These are phyloP conservation scores for Cotesia vestalis DNA, from an alignment of 1,140 invertebrate species.

Conservation along the genomic window DNA sequence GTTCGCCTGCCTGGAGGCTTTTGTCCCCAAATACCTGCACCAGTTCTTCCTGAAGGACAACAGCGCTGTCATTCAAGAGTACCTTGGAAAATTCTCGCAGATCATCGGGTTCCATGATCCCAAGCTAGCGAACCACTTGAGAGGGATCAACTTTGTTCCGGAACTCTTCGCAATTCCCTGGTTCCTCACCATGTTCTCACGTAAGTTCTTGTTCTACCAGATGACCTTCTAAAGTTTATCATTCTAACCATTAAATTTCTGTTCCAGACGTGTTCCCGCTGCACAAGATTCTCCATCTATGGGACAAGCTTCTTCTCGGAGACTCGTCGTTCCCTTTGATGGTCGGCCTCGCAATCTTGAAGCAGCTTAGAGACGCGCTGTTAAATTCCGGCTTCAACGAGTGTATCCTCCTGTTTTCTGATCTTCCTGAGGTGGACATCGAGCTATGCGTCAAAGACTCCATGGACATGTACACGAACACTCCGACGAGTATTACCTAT, in stretches of 20 bases:
- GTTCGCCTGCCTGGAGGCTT: constrained; percentile 91
- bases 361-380: constrained; percentile 85
- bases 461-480: constrained; percentile 83
- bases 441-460: constrained; percentile 92
- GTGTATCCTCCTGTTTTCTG: constrained; percentile 95
- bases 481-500: constrained; percentile 88
- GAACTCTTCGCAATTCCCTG: constrained; percentile 99
- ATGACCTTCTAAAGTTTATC: no score
- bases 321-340: constrained; percentile 94
- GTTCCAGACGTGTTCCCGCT: constrained; percentile 93
- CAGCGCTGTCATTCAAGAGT: constrained; percentile 95
- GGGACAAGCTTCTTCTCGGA: constrained; percentile 95
- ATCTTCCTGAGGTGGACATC: constrained; percentile 97
- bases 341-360: constrained; percentile 92
- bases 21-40: constrained; percentile 96
- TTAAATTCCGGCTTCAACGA: constrained; percentile 95
- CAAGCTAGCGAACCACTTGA: constrained; percentile 88
- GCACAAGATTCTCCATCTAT: constrained; percentile 97
- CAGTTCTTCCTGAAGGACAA: constrained; percentile 99
- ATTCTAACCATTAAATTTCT: constrained; percentile 10
- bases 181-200: constrained; percentile 99
- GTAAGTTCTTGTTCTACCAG: constrained; percentile 72
- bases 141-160: constrained; percentile 94
- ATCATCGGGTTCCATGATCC: constrained; percentile 96
- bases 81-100: constrained; percentile 96